Conservation (phyloP, 2,797 vertebrate species). For the Morus bassanus region DNA sequence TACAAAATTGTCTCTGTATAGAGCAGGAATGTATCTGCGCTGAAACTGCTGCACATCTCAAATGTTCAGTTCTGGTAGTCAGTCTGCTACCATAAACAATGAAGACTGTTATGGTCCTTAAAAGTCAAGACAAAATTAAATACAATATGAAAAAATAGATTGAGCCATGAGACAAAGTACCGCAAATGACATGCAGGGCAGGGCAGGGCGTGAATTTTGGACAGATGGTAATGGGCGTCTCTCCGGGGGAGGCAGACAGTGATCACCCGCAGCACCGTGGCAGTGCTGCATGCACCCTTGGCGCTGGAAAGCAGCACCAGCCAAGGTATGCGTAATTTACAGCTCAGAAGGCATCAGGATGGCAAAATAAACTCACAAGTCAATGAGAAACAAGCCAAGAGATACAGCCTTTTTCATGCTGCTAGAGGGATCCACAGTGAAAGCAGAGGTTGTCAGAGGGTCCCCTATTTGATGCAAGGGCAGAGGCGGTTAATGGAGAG, state of each 20-base stretch:
- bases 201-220: fast-evolving
- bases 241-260: neutral
- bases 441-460: neutral
- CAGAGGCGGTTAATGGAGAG: neutral
- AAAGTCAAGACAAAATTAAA: neutral
- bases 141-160: neutral
- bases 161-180: neutral
- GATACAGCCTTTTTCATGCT: fast-evolving
- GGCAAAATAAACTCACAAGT: neutral
- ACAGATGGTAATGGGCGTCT: fast-evolving
- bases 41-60: neutral
- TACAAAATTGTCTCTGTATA: no score
- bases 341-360: neutral
- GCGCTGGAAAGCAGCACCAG: neutral
- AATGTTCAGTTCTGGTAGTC: no score
- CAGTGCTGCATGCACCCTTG: no score
- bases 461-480: neutral
- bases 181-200: fast-evolving
- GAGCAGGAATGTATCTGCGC: neutral
- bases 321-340: fast-evolving
- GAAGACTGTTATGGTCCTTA: neutral
- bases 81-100: neutral
- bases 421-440: fast-evolving
- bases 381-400: neutral
- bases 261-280: fast-evolving